Percentiles rank a stretch among this genome's conserved stretches.
phyloP scores from a whole-genome alignment of 2,797 vertebrate genomes.

The Arremon brunneinucha region DNA sequence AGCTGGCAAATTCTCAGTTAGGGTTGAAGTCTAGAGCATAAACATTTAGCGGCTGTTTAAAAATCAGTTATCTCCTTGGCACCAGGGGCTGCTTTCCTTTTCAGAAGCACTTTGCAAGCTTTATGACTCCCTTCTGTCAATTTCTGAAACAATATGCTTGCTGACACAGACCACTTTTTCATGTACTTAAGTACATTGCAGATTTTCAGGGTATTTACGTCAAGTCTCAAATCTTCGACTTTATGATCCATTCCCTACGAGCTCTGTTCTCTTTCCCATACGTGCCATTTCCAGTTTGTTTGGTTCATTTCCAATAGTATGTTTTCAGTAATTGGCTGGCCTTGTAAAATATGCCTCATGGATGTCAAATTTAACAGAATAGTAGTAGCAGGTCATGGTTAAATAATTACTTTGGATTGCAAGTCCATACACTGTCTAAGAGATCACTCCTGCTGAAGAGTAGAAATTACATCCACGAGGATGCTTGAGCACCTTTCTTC shows the following conservation, averaged over 20 bases:
- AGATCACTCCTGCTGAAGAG: background rate
- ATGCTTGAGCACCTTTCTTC: background rate
- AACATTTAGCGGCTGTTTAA: constrained; percentile 29
- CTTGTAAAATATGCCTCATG: background rate
- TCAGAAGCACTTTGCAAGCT: constrained; percentile 1
- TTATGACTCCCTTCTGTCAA: constrained; percentile 21
- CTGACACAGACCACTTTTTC: constrained; percentile 19
- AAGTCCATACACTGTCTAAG: background rate
- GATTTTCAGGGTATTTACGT: background rate
- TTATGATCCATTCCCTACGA: background rate
- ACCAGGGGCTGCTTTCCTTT: background rate
- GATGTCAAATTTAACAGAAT: background rate
- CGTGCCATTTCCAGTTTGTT: background rate
- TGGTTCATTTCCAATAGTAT: background rate
- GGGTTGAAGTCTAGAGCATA: background rate
- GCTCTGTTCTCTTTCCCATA: background rate
- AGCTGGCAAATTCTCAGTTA: background rate
- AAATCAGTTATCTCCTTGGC: background rate
- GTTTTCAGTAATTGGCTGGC: background rate
- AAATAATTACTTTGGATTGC: background rate
- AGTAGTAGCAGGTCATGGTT: background rate
- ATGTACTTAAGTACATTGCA: background rate
- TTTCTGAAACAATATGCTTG: constrained; percentile 3
- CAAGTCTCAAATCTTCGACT: background rate
- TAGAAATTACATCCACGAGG: background rate